Evolutionary conservation across 2,797 vertebrate species (phyloP).

Genomic region (Centropyge bicolor): DNA sequence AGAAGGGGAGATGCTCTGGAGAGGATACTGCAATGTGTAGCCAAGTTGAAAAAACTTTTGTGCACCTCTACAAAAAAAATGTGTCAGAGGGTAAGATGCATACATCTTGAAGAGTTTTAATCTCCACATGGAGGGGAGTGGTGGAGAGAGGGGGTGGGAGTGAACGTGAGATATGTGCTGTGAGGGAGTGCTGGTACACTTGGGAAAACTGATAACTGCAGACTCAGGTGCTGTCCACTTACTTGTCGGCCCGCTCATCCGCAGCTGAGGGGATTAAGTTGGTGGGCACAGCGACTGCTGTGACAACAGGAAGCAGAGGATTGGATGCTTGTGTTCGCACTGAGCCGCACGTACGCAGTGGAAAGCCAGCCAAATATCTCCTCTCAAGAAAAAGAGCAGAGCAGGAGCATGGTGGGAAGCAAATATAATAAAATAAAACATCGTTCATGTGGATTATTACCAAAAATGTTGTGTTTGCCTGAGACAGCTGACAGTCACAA

Average conservation of each 20-base stretch:
- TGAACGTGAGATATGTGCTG: constrained; percentile 24
- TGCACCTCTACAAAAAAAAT: not conserved
- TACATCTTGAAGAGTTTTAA: constrained; percentile 19
- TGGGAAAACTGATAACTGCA: constrained; percentile 62
- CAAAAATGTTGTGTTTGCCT: no score
- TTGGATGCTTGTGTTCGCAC: constrained; percentile 63
- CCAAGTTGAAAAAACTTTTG: not conserved
- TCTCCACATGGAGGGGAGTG: constrained; percentile 9
- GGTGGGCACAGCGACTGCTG: constrained; percentile 67
- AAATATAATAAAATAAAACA: constrained; percentile 18
- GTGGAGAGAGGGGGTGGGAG: not conserved
- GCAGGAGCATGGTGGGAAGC: constrained; percentile 35
- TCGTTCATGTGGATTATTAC: constrained; percentile 46
- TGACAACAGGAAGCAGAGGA: constrained; percentile 73
- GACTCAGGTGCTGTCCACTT: constrained; percentile 67
- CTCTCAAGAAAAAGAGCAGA: constrained; percentile 65
- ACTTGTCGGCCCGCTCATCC: constrained; percentile 61
- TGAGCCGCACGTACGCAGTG: constrained; percentile 76
- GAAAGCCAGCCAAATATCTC: constrained; percentile 70
- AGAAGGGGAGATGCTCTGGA: constrained; percentile 10
- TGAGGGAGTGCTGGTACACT: constrained; percentile 22
- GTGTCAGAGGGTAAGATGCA: constrained; percentile 2
- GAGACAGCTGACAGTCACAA: no score
- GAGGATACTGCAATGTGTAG: constrained; percentile 11
- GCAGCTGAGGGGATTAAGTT: constrained; percentile 76